Evolutionary conservation across 2,797 vertebrate genomes (phyloP).

Genomic region (Malurus leucopterus): DNA sequence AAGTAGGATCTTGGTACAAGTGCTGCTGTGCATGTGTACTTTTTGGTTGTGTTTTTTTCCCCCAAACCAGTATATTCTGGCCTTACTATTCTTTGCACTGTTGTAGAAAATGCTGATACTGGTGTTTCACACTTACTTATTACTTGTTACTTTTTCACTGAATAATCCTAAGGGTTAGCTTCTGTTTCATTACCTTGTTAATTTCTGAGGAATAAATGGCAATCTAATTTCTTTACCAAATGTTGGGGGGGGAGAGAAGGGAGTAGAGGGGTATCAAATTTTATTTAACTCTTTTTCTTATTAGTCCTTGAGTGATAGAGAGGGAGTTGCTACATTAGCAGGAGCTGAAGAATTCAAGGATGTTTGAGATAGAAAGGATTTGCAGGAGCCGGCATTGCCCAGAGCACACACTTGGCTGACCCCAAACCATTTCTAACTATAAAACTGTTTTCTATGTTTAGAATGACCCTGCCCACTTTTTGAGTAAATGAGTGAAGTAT

Average conservation of each 20-base stretch:
- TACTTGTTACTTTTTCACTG: background rate
- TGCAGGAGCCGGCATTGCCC: background rate
- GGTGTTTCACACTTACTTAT: background rate
- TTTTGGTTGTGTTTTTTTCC: background rate
- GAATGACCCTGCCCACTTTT: background rate
- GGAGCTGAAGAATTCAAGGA: background rate
- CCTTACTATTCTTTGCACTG: background rate
- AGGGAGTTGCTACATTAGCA: background rate
- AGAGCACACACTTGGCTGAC: background rate
- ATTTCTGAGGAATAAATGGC: background rate
- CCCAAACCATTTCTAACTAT: background rate
- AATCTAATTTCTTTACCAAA: background rate
- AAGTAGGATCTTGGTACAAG: background rate
- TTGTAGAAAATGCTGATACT: background rate
- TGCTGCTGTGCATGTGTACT: fast-evolving
- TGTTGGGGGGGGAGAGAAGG: fast-evolving
- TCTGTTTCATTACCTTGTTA: background rate
- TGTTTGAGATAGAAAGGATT: background rate
- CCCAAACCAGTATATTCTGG: background rate
- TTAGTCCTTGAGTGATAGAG: background rate
- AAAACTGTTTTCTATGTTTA: background rate
- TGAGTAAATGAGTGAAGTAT: background rate
- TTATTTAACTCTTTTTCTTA: background rate
- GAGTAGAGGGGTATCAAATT: background rate
- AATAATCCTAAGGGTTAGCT: background rate